These are phyloP conservation scores for Agrotis clavis DNA, from an alignment of 2,888 invertebrate species.

Conservation along the genomic window DNA sequence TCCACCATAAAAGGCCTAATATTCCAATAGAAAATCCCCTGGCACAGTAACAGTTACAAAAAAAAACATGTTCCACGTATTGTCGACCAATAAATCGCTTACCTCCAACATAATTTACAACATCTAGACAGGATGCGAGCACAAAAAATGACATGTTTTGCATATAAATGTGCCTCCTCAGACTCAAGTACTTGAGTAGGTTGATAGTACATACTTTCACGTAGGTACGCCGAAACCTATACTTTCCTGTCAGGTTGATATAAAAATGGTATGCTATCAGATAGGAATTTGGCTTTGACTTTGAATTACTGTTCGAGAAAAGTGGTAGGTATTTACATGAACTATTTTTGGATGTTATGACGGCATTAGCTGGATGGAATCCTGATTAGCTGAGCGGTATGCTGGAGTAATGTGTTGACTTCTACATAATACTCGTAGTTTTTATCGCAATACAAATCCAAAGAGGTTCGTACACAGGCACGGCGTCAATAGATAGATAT, in stretches of 20 bases:
- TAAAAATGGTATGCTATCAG: constrained; percentile 32
- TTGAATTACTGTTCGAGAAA: constrained; percentile 22
- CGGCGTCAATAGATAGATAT: too few species aligned
- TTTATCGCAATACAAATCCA: too few species aligned
- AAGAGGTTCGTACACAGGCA: too few species aligned
- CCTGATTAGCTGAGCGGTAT: not conserved
- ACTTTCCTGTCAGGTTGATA: constrained; percentile 58
- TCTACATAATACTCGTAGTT: too few species aligned
- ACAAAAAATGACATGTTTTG: constrained; percentile 57
- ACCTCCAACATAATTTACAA: constrained; percentile 37
- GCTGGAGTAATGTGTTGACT: too few species aligned
- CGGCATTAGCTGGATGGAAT: not conserved
- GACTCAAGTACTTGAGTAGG: constrained; percentile 11
- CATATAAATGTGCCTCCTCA: constrained; percentile 53
- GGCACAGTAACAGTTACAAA: not conserved
- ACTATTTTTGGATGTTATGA: not conserved
- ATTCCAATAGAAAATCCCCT: not conserved
- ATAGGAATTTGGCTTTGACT: constrained; percentile 19
- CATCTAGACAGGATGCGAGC: constrained; percentile 52
- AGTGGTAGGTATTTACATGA: not conserved
- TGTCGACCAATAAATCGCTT: constrained; percentile 41
- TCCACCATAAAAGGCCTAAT: not conserved
- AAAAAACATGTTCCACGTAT: constrained; percentile 18
- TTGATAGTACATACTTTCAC: constrained; percentile 59
- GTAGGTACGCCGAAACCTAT: constrained; percentile 58